Base-by-base conservation (phyloP, 2,797 vertebrate species). In the Hypotaenidia okinawae region DNA sequence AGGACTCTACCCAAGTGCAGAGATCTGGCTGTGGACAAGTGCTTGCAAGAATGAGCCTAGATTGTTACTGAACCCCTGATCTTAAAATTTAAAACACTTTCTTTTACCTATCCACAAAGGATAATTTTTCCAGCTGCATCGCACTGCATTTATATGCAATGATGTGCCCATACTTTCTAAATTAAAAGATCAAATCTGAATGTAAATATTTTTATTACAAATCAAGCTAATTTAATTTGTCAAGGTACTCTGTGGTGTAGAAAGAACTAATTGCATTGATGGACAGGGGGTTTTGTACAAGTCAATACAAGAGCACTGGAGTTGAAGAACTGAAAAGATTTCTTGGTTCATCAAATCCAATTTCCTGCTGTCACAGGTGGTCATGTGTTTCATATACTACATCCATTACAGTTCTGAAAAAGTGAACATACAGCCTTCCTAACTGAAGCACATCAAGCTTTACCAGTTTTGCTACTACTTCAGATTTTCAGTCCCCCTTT, bases 261-360 rank as follows among this genome's bases (percentile, higher is more conserved):
- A 63, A 85, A 87, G 91, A 78, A 66, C 8, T 62, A 79, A 64
- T 59, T 87, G 49, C 32, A 85, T 59, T 83, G 79, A 82, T 55
- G 59, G 45, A 64, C 19, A 32, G 39, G 35, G 85, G 25, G 2
- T 85, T 90, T 63, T 59, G n/a, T 51, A n/a, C 11, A 89, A 93
- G 59, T 76, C 82, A 89, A 15, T 83, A 74, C 15, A 51, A 28
- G 19, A 61, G 24, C 72, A 69, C 24, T 49, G n/a, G 28, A 37
- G 15, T 75, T 95, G 87, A 91, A 82, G 52, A 68, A 79, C 1
- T 49, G 72, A 91, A 89, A 70, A 43, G 54, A 93, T 90, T 89
- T 89, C 2, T 5, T 76, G 70, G 25, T 32, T 80, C 64, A 85
- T 93, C 68, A 85, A 62, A 83, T 76, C 52, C 55, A 80, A 69